Base-by-base conservation (phyloP, 2,797 vertebrate species). In the Huso huso region DNA sequence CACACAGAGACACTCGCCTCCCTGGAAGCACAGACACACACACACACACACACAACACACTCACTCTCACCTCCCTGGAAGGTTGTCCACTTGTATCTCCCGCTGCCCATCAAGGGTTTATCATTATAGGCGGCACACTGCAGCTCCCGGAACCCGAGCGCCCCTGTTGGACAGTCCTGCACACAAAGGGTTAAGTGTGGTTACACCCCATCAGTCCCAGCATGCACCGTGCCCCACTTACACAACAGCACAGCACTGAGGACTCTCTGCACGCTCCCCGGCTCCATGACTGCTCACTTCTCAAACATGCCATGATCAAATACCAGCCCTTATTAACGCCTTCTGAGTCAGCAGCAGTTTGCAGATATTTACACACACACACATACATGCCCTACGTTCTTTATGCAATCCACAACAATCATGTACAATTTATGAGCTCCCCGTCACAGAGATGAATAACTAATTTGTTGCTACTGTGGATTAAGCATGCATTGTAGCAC, bases 61-160 rank as follows among this genome's bases (percentile, higher is more conserved):
- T 9, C 50, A 51, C 49, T 76, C 84, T 79, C 67, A 91, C 90
- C 90, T 84, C 87, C 87, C 62, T 88, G 82, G 75, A 92, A 92
- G 4, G 86, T 86, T 0, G 80, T 88, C 91, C 91, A 93, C 61
- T 63, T 79, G 82, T 89, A 91, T 66, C 76, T 76, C 73, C 68
- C 86, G 64, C 87, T 87, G 37, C 85, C 79, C 69, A 91, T 79
- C n/a, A 92, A 37, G 0, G 90, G 88, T 50, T 84, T 73, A 75
- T 87, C 82, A 68, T 93, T 88, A 80, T 86, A 93, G 69, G 88
- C 88, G 63, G 86, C 82, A 66, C 91, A 93, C 80, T 93, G 91
- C 78, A 92, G 82, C 68, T 89, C 87, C 71, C 88, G 77, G 77
- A 92, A 93, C 52, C 90, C 89, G 76, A 81, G 70, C 0, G 86